These are phyloP conservation scores for Leptodirus hochenwartii DNA, from an alignment of 2,888 invertebrate species.

Conservation along the genomic window DNA sequence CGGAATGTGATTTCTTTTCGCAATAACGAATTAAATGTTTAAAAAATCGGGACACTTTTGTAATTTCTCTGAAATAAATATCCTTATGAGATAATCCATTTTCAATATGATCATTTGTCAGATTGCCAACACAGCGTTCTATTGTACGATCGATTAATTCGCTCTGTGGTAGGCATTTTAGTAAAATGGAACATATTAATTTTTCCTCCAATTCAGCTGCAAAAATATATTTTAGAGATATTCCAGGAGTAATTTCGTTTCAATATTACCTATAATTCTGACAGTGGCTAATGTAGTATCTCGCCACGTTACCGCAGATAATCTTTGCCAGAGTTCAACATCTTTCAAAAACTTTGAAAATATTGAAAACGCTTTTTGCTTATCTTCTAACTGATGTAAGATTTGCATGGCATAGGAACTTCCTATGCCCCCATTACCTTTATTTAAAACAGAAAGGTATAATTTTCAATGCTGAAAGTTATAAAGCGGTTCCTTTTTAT, in stretches of 20 bases:
- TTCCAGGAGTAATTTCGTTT: constrained; percentile 62
- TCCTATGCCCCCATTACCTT: constrained; percentile 33
- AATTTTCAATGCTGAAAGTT: neutral
- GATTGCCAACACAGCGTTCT: constrained; percentile 29
- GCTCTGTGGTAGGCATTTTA: constrained; percentile 34
- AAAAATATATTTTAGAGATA: constrained; percentile 35
- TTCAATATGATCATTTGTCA: constrained; percentile 26
- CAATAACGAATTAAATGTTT: constrained; percentile 40
- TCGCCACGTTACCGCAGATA: constrained; percentile 24
- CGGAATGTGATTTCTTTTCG: constrained; percentile 38
- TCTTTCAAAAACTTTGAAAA: constrained; percentile 60
- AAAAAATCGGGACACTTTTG: constrained; percentile 45
- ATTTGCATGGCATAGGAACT: constrained; percentile 70
- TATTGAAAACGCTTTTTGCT: constrained; percentile 55
- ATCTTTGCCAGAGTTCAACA: constrained; percentile 44
- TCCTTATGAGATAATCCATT: constrained; percentile 48
- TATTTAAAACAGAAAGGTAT: neutral
- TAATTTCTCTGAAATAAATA: constrained; percentile 55
- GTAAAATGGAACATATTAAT: neutral
- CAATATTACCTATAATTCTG: constrained; percentile 39
- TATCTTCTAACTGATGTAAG: constrained; percentile 70
- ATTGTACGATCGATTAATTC: constrained; percentile 38
- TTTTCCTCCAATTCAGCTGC: neutral
- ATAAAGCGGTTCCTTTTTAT: neutral
- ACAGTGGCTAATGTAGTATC: constrained; percentile 35